Conservation (phyloP, 1,140 invertebrate species). For the Caenorhabditis inopinata region DNA sequence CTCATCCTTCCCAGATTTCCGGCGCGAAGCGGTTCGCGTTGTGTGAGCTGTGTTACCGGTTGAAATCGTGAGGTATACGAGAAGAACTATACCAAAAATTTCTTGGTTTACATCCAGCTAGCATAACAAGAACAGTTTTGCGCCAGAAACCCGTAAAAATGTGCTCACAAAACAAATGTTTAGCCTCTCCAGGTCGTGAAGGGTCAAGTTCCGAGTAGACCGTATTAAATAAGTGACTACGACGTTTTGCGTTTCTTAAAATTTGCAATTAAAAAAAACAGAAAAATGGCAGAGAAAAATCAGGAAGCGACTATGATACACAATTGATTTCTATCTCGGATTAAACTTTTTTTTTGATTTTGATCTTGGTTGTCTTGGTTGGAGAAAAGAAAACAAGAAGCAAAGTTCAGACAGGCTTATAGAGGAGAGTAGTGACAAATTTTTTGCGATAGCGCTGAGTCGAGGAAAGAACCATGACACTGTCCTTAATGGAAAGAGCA, state of each 20-base stretch:
- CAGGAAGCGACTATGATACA: neutral
- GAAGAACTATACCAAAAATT: too few relatives aligned
- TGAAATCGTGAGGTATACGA: too few relatives aligned
- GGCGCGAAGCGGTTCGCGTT: too few relatives aligned
- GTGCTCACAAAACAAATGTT: too few relatives aligned
- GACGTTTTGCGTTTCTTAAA: conserved; percentile 29
- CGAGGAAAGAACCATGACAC: conserved; percentile 96
- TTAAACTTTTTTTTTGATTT: too few relatives aligned
- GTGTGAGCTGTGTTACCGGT: too few relatives aligned
- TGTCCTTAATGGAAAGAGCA: conserved; percentile 97
- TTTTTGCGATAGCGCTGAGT: conserved; percentile 94
- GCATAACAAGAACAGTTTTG: too few relatives aligned
- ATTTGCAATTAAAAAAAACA: neutral
- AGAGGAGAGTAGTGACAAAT: conserved; percentile 95
- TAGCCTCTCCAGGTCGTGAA: too few relatives aligned
- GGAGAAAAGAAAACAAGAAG: neutral
- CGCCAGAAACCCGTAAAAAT: too few relatives aligned
- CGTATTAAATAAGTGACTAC: neutral
- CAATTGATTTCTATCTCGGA: neutral
- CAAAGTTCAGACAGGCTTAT: conserved; percentile 76
- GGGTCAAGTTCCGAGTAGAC: conserved; percentile 1
- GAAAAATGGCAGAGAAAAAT: neutral
- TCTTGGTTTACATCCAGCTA: neutral
- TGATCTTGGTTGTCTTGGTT: too few relatives aligned
- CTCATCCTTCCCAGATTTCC: too few relatives aligned